These are phyloP conservation scores for Scomber scombrus DNA, from an alignment of 2,113 vertebrate species.

Conservation along the genomic window DNA sequence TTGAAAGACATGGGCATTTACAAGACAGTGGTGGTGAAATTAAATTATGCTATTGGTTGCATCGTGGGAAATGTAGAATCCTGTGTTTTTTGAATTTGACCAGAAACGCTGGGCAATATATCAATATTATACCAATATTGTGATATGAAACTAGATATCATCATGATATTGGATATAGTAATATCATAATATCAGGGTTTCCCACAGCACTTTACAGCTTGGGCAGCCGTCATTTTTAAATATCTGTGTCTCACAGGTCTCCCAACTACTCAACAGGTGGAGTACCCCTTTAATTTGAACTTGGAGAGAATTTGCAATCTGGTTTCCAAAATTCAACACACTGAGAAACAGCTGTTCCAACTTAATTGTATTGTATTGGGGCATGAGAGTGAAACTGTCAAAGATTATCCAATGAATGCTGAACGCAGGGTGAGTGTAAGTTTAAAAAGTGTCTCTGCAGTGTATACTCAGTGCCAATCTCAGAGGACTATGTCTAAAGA, in stretches of 20 bases:
- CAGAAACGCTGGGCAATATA: too few species aligned
- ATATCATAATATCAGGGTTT: too few species aligned
- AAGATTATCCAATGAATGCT: slow-evolving; percentile 24
- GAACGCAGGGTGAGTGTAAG: slow-evolving; percentile 33
- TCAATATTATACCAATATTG: too few species aligned
- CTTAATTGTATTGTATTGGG: slow-evolving; percentile 21
- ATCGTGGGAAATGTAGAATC: slow-evolving; percentile 22
- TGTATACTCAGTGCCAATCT: slow-evolving; percentile 61
- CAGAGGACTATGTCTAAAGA: slow-evolving; percentile 62
- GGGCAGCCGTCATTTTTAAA: not conserved
- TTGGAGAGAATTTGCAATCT: not conserved
- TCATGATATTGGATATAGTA: too few species aligned
- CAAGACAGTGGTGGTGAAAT: not conserved
- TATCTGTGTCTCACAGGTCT: not conserved
- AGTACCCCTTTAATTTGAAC: not conserved
- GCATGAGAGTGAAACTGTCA: slow-evolving; percentile 31
- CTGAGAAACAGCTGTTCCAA: slow-evolving; percentile 24
- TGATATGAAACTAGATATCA: too few species aligned
- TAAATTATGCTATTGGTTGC: not conserved
- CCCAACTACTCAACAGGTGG: too few species aligned
- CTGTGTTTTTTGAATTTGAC: not conserved
- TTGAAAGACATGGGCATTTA: not conserved
- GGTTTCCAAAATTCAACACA: slow-evolving; percentile 1
- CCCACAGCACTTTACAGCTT: too few species aligned
- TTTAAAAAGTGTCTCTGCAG: slow-evolving; percentile 54